Evolutionary conservation across 2,888 invertebrate species (phyloP), one percentile per base, ranked within the genome.

Genomic region (Chirona hameri): DNA sequence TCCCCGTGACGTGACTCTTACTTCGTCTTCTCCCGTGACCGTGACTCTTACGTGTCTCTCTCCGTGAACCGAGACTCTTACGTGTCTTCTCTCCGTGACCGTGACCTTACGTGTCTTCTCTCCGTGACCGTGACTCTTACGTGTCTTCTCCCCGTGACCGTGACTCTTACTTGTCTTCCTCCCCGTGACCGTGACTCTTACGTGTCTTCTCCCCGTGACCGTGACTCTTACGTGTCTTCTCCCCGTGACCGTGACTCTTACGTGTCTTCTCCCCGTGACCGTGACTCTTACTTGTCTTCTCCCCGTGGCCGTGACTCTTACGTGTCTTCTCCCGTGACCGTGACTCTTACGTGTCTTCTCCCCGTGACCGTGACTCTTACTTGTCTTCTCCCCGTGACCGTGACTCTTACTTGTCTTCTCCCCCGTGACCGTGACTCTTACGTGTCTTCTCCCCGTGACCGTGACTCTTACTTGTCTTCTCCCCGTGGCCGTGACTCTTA

Each of bases 211-310:
- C 72, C 18, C 81, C 83, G 0, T n/a, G n/a, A n/a, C n/a, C n/a
- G n/a, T n/a, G n/a, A n/a, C n/a, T n/a, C n/a, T n/a, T n/a, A n/a
- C 29, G 0, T 0, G 48, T 55, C 15, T 57, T 14, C 14, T 21
- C 12, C 57, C 55, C 18, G 1, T 12, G 21, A 14, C 31, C 18
- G 39, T 39, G 39, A n/a, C n/a, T 39, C 39, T 39, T 7, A 5
- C 39, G 39, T 39, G 39, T 39, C 39, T 39, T 2, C 39, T 39
- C 12, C 55, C 55, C 55, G 55, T n/a, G n/a, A n/a, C n/a, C 15
- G 55, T 21, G 24, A 9, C 85, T 84, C 12, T 80, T 81, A 14
- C n/a, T n/a, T n/a, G 82, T 85, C 79, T n/a, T 24, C 72, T 39
- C 72, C 18, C 81, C 83, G 0, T n/a, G n/a, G n/a, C n/a, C n/a